Percentiles rank a stretch among this genome's conserved stretches.
These are phyloP conservation scores for Physocephala rufipes DNA, from an alignment of 2,888 invertebrate species.

Conservation along the genomic window DNA sequence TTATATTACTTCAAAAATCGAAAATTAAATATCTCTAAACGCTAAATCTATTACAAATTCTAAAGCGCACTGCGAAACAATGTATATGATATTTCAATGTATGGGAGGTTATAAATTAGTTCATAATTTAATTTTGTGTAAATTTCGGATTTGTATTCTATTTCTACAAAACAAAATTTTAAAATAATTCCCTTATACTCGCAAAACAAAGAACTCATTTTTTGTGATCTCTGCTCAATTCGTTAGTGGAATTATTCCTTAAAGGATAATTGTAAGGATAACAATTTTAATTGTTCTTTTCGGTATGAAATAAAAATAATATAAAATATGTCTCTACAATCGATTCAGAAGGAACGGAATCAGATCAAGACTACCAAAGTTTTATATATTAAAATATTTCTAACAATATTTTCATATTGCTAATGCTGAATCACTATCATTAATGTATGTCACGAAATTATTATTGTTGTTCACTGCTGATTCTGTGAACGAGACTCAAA, in stretches of 20 bases:
- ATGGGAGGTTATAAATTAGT: too few species aligned
- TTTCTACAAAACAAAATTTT: background rate
- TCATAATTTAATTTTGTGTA: too few species aligned
- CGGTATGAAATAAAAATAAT: background rate
- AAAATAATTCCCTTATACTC: background rate
- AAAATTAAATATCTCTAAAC: too few species aligned
- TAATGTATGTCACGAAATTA: background rate
- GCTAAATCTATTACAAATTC: too few species aligned
- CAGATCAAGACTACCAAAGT: background rate
- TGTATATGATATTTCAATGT: too few species aligned
- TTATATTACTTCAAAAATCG: too few species aligned
- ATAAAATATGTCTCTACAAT: background rate
- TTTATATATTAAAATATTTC: constrained; percentile 17
- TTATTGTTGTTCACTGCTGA: constrained; percentile 53
- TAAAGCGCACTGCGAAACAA: too few species aligned
- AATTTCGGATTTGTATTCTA: too few species aligned
- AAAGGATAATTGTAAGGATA: constrained; percentile 19
- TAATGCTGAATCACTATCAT: constrained; percentile 26
- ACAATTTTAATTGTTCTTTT: background rate
- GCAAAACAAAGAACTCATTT: background rate
- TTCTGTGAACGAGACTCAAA: constrained; percentile 78
- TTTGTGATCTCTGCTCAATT: background rate
- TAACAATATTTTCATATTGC: background rate
- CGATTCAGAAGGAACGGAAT: background rate
- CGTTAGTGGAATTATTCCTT: background rate